Percentiles rank a stretch among this genome's conserved stretches.
phyloP scores from a whole-genome alignment of 2,113 vertebrate species.

The Callipepla californica region DNA sequence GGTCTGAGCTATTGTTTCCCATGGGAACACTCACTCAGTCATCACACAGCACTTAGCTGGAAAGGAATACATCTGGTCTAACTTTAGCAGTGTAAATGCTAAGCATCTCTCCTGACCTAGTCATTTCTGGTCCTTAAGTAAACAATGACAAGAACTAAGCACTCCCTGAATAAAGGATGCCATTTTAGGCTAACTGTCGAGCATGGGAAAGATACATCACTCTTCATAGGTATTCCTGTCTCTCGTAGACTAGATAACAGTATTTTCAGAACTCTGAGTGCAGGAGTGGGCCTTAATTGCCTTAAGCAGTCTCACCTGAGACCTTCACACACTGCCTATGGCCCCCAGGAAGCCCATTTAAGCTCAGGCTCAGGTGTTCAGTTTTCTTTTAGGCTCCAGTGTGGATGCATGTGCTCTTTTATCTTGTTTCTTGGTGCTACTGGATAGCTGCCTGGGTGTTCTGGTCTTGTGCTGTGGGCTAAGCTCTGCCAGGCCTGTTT shows the following conservation, averaged over 20 bases:
- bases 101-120: slow-evolving; percentile 5
- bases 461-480: background rate
- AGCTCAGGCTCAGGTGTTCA: background rate
- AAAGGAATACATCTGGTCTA: slow-evolving; percentile 12
- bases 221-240: background rate
- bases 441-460: background rate
- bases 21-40: background rate
- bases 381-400: accelerated
- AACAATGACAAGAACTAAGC: background rate
- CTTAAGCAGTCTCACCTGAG: background rate
- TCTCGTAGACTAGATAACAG: background rate
- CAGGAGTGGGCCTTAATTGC: background rate
- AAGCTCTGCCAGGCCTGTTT: background rate
- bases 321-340: accelerated
- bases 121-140: background rate
- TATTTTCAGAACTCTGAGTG: background rate
- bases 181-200: slow-evolving; percentile 37
- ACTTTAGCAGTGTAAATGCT: background rate
- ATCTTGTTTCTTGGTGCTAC: background rate
- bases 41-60: background rate
- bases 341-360: background rate
- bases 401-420: background rate
- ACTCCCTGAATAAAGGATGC: background rate
- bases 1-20: background rate
- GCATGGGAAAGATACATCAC: background rate